Evolutionary conservation across 2,888 invertebrate genomes (phyloP).

Genomic region (Galeruca laticollis): DNA sequence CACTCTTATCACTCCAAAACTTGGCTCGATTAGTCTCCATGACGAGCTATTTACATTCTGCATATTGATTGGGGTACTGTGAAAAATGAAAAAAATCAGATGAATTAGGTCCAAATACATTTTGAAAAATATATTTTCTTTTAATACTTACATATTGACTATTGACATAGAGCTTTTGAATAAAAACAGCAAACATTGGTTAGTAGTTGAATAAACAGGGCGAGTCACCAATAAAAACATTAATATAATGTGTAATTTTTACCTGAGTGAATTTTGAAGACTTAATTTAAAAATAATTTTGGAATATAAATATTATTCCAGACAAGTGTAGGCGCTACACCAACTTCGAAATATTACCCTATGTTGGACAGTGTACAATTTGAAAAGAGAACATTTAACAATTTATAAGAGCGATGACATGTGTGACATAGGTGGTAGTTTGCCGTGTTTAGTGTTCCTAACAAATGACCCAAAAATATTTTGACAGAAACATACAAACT

Average conservation of each 20-base stretch:
- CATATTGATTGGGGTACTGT: conserved; percentile 57
- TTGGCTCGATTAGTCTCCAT: conserved; percentile 50
- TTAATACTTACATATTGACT: conserved; percentile 39
- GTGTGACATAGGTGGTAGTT: too few species aligned
- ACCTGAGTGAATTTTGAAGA: too few species aligned
- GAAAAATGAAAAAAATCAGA: conserved; percentile 49
- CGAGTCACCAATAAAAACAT: background rate
- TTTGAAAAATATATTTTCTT: conserved; percentile 3
- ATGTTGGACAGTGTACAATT: too few species aligned
- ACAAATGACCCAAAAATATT: too few species aligned
- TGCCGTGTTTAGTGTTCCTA: too few species aligned
- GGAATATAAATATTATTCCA: too few species aligned
- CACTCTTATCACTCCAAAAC: conserved; percentile 49
- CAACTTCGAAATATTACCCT: too few species aligned
- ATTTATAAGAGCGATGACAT: too few species aligned
- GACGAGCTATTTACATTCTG: conserved; percentile 56
- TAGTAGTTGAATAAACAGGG: conserved; percentile 28
- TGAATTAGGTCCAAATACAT: conserved; percentile 1
- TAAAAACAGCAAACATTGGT: conserved; percentile 38
- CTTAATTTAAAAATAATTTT: too few species aligned
- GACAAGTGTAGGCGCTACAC: too few species aligned
- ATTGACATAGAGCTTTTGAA: conserved; percentile 20
- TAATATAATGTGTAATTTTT: background rate
- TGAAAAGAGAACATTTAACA: too few species aligned
- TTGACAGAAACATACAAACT: too few species aligned